phyloP scores from a whole-genome alignment of 2,113 vertebrate species.

The Rhombomys opimus region DNA sequence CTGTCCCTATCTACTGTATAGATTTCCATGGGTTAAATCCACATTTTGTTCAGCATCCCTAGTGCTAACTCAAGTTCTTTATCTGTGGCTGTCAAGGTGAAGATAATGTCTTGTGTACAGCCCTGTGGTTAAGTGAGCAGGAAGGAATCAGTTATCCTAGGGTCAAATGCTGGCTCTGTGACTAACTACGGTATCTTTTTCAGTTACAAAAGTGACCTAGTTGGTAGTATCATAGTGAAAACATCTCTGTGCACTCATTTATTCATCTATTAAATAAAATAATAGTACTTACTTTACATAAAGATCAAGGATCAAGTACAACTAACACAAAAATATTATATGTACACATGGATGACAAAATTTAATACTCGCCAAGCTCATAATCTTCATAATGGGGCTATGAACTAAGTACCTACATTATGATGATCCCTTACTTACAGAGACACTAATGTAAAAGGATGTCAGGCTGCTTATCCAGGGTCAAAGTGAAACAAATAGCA shows the following conservation, averaged over 20 bases:
- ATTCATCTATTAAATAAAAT: conserved; percentile 11
- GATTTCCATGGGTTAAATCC: neutral
- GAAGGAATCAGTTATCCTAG: neutral
- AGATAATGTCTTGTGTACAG: neutral
- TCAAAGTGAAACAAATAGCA: conserved; percentile 31
- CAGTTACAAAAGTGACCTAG: neutral
- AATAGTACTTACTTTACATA: neutral
- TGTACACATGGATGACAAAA: conserved; percentile 36
- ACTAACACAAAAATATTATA: conserved; percentile 15
- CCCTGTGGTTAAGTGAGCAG: neutral
- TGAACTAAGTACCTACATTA: conserved; percentile 25
- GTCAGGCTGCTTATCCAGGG: neutral
- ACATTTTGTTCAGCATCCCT: neutral
- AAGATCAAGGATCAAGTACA: conserved; percentile 45
- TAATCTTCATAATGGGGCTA: neutral
- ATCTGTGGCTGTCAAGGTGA: neutral
- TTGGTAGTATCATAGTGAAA: neutral
- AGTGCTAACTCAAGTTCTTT: neutral
- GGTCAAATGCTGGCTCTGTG: conserved; percentile 24
- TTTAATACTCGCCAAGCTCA: neutral
- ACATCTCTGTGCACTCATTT: conserved; percentile 29
- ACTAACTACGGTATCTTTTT: neutral
- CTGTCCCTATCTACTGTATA: neutral
- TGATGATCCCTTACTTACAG: neutral
- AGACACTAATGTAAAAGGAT: conserved; percentile 46